Evolutionary conservation across 2,888 invertebrate species (phyloP).

Genomic region (Beris chalybata): DNA sequence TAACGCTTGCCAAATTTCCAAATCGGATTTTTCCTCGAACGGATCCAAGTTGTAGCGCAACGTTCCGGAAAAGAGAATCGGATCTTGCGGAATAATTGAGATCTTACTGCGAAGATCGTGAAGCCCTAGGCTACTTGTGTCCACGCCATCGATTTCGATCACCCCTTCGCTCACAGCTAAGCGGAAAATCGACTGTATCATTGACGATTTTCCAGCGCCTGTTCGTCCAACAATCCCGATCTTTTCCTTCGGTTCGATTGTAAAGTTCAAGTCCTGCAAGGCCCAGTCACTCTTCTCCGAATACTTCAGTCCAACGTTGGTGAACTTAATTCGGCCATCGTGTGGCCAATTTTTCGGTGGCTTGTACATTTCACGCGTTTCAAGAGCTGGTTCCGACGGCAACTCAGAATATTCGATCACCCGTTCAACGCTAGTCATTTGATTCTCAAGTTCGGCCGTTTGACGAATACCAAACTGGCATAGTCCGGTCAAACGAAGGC

Average conservation of each 20-base stretch:
- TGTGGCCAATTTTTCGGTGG: slow-evolving; percentile 68
- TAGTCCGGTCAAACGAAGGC: slow-evolving; percentile 71
- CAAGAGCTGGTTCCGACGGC: slow-evolving; percentile 63
- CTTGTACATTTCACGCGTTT: slow-evolving; percentile 53
- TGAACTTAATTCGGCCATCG: slow-evolving; percentile 68
- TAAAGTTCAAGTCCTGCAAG: slow-evolving; percentile 70
- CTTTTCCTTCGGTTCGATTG: slow-evolving; percentile 60
- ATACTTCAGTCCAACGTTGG: slow-evolving; percentile 71
- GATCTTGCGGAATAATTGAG: slow-evolving; percentile 92
- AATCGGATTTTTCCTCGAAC: slow-evolving; percentile 72
- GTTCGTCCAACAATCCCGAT: slow-evolving; percentile 86
- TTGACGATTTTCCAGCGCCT: slow-evolving; percentile 84
- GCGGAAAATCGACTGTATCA: slow-evolving; percentile 82
- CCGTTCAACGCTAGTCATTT: slow-evolving; percentile 83
- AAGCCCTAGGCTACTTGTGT: slow-evolving; percentile 70
- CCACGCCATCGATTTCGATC: slow-evolving; percentile 75
- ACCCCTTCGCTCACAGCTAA: slow-evolving; percentile 76
- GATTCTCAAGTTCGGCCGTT: slow-evolving; percentile 79
- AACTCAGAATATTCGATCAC: slow-evolving; percentile 78
- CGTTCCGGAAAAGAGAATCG: slow-evolving; percentile 80
- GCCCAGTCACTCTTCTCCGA: slow-evolving; percentile 69
- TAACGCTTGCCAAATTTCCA: slow-evolving; percentile 75
- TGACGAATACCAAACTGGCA: slow-evolving; percentile 85
- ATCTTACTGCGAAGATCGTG: slow-evolving; percentile 78
- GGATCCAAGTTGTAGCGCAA: slow-evolving; percentile 85